Conservation (phyloP, 2,888 invertebrate genomes). For the Parapristionchus giblindavisi region DNA sequence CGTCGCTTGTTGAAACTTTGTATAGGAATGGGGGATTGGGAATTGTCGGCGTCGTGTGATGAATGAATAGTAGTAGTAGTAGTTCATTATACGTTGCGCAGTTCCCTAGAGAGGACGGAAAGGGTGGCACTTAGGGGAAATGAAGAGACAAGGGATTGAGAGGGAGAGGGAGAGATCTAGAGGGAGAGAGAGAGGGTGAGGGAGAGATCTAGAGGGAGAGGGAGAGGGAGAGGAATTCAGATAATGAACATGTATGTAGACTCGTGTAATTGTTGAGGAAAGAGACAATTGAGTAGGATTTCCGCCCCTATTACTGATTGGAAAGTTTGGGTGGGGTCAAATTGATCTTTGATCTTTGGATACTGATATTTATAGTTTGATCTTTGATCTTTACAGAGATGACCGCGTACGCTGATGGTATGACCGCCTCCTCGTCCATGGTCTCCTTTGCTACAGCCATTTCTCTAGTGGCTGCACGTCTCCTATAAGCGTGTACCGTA, state of each 20-base stretch:
- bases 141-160: too few relatives aligned
- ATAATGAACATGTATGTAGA: neutral
- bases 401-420: slow-evolving; percentile 24
- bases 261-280: too few relatives aligned
- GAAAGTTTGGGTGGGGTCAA: neutral
- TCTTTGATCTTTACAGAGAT: slow-evolving; percentile 7
- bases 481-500: slow-evolving; percentile 1
- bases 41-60: neutral
- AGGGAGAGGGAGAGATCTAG: neutral
- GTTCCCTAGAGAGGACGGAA: neutral
- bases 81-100: neutral
- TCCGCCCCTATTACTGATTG: too few relatives aligned
- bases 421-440: slow-evolving; percentile 12
- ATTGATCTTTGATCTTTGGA: neutral
- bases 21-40: neutral
- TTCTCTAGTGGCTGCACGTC: neutral
- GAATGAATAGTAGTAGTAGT: slow-evolving; percentile 18
- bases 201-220: neutral
- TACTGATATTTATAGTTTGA: neutral
- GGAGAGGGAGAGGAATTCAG: neutral
- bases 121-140: too few relatives aligned
- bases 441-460: neutral
- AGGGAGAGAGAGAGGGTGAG: neutral
- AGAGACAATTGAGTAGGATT: neutral
- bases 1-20: neutral